These are phyloP conservation scores for Odocoileus virginianus DNA, from an alignment of 2,113 vertebrate genomes.

Conservation along the genomic window DNA sequence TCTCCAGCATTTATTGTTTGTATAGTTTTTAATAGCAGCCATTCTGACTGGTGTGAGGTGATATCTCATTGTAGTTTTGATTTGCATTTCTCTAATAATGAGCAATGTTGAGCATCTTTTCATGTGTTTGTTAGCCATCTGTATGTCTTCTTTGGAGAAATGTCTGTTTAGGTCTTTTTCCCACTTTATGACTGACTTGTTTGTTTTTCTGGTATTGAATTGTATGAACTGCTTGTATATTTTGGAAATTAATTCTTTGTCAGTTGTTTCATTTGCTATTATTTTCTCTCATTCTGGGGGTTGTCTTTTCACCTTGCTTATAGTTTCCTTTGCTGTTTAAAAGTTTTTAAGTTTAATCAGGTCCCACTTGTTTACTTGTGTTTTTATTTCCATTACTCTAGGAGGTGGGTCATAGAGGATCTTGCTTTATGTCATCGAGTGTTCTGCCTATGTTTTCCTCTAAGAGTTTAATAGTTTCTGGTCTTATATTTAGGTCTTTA, in stretches of 20 bases:
- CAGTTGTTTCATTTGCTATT: neutral
- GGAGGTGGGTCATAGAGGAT: neutral
- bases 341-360: neutral
- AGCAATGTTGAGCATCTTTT: neutral
- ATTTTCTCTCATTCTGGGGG: neutral
- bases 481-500: neutral
- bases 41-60: neutral
- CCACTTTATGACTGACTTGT: neutral
- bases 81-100: neutral
- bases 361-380: neutral
- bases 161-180: neutral
- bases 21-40: neutral
- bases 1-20: neutral
- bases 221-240: neutral
- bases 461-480: neutral
- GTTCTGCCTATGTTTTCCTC: neutral
- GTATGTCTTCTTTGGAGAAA: neutral
- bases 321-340: neutral
- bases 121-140: neutral
- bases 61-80: neutral
- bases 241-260: neutral
- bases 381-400: neutral
- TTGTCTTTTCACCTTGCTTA: neutral
- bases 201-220: neutral
- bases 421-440: neutral